Conservation (phyloP, 2,888 invertebrate genomes). For the Crocallis elinguaria region DNA sequence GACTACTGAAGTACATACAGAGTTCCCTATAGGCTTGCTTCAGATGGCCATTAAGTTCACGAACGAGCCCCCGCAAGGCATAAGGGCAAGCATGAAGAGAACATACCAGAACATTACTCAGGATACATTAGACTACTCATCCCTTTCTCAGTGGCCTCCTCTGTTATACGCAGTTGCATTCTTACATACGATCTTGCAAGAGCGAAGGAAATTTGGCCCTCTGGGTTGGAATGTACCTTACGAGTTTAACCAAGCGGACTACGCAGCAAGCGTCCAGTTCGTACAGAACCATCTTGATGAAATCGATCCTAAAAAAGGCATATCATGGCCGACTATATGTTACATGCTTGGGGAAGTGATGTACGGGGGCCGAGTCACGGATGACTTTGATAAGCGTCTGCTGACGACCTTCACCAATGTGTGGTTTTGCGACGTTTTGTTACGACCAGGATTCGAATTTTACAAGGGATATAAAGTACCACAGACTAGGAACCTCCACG, state of each 20-base stretch:
- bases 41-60: slow-evolving; percentile 99
- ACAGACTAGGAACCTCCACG: slow-evolving; percentile 89
- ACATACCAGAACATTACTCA: slow-evolving; percentile 96
- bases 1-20: slow-evolving; percentile 96
- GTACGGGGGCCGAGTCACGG: slow-evolving; percentile 96
- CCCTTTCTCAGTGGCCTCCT: slow-evolving; percentile 96
- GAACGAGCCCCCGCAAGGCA: slow-evolving; percentile 98
- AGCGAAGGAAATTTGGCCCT: slow-evolving; percentile 97
- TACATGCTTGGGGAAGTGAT: slow-evolving; percentile 98
- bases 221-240: slow-evolving; percentile 99
- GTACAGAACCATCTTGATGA: slow-evolving; percentile 98
- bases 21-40: slow-evolving; percentile 94
- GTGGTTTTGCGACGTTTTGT: slow-evolving; percentile 96
- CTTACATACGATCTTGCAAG: slow-evolving; percentile 97
- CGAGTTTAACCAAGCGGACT: slow-evolving; percentile 98
- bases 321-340: slow-evolving; percentile 98
- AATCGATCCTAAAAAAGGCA: slow-evolving; percentile 98
- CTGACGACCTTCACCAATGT: slow-evolving; percentile 96
- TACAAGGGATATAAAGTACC: slow-evolving; percentile 97
- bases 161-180: slow-evolving; percentile 97
- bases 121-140: slow-evolving; percentile 96
- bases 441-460: slow-evolving; percentile 96
- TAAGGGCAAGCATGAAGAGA: slow-evolving; percentile 95
- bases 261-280: slow-evolving; percentile 97
- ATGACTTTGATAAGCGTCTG: slow-evolving; percentile 97